Evolutionary conservation across 2,113 vertebrate species (phyloP).

Genomic region (Gasterosteus nipponicus): DNA sequence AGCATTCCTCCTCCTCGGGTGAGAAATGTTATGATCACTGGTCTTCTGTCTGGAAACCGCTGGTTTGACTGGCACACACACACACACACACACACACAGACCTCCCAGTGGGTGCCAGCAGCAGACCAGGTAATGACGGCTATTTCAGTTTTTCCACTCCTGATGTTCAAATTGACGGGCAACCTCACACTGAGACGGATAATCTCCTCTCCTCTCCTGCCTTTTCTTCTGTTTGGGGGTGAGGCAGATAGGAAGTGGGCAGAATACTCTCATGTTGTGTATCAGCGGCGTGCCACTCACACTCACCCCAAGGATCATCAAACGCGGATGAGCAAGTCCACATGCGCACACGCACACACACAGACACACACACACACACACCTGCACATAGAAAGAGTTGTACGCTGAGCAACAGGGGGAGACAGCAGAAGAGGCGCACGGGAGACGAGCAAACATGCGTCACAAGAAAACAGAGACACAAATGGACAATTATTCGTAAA

Average conservation of each 20-base stretch:
- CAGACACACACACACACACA: slow-evolving; percentile 14
- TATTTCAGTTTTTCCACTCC: slow-evolving; percentile 61
- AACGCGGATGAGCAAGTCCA: slow-evolving; percentile 44
- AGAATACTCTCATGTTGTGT: slow-evolving; percentile 60
- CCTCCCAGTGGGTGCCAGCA: slow-evolving; percentile 48
- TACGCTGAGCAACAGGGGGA: slow-evolving; percentile 17
- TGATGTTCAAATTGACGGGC: slow-evolving; percentile 63
- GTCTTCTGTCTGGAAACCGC: slow-evolving; percentile 25
- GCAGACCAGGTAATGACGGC: slow-evolving; percentile 73
- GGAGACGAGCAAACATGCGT: slow-evolving; percentile 11
- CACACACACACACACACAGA: slow-evolving; percentile 7
- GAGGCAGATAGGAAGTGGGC: slow-evolving; percentile 64
- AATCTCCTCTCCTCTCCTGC: slow-evolving; percentile 48
- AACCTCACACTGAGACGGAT: slow-evolving; percentile 72
- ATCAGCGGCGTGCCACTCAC: slow-evolving; percentile 53
- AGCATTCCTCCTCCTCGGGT: slow-evolving; percentile 10
- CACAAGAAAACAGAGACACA: not conserved
- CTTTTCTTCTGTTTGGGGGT: slow-evolving; percentile 38
- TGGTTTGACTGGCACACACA: slow-evolving; percentile 29
- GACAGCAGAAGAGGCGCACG: not conserved
- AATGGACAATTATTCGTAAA: not conserved
- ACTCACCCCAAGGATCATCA: slow-evolving; percentile 38
- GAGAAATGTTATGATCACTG: slow-evolving; percentile 46
- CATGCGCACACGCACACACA: slow-evolving; percentile 15
- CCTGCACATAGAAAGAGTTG: slow-evolving; percentile 24